Conservation (phyloP, 2,888 invertebrate genomes). For the Drosophila tripunctata region DNA sequence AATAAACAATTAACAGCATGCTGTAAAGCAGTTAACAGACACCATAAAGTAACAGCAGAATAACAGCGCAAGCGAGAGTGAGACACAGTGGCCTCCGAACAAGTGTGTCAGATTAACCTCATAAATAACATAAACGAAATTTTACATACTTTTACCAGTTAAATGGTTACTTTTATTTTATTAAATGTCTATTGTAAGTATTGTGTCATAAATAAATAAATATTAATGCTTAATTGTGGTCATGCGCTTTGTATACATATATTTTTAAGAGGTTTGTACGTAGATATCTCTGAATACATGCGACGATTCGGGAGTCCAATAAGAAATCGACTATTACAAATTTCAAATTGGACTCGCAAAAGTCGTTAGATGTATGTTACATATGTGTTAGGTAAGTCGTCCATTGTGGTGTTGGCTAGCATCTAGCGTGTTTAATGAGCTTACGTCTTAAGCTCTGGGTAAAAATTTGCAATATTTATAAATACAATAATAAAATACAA, state of each 20-base stretch:
- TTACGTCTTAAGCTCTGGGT: constrained; percentile 35
- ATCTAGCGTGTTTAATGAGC: constrained; percentile 36
- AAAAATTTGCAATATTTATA: constrained; percentile 46
- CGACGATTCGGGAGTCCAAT: constrained; percentile 85
- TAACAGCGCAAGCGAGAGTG: too few relatives aligned
- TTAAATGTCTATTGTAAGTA: constrained; percentile 28
- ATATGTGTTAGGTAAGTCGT: constrained; percentile 22
- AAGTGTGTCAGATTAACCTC: not conserved
- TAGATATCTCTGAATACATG: constrained; percentile 52
- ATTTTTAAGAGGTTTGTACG: constrained; percentile 41
- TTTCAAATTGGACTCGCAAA: constrained; percentile 84
- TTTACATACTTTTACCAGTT: constrained; percentile 25
- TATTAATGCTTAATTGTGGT: constrained; percentile 24
- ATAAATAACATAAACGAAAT: not conserved
- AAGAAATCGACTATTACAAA: constrained; percentile 64
- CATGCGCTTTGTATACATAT: constrained; percentile 9
- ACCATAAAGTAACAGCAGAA: not conserved
- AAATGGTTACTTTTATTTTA: constrained; percentile 34
- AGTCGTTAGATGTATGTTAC: constrained; percentile 53
- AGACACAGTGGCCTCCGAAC: not conserved
- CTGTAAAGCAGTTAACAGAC: not conserved
- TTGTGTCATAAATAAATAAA: constrained; percentile 31
- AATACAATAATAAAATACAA: constrained; percentile 56
- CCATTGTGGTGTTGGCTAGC: constrained; percentile 63
- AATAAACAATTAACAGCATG: not conserved